Conservation (phyloP, 1,140 invertebrate genomes). For the Drosophila parvula region DNA sequence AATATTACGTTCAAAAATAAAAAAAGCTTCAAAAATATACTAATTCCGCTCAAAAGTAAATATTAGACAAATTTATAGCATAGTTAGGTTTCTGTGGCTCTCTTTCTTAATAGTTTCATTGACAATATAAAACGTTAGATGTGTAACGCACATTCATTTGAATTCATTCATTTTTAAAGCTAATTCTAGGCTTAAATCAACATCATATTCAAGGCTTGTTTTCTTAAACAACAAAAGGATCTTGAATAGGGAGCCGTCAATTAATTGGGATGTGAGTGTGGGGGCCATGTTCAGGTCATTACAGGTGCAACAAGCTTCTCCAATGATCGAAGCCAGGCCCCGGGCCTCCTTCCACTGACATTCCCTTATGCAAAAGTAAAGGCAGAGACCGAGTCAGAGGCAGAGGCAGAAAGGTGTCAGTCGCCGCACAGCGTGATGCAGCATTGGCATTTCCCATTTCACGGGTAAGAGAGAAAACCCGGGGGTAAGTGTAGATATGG, state of each 20-base stretch:
- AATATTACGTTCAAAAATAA: no score
- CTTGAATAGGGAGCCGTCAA: neutral
- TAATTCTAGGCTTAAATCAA: neutral
- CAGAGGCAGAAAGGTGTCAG: slow-evolving; percentile 3
- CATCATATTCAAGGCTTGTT: no score
- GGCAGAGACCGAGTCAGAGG: neutral
- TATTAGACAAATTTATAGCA: no score
- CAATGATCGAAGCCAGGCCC: slow-evolving; percentile 25
- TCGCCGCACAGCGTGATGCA: slow-evolving; percentile 26
- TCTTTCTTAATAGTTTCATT: no score
- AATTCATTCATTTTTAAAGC: neutral
- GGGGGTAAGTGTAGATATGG: neutral
- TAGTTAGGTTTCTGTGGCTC: no score
- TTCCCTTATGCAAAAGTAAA: slow-evolving; percentile 1
- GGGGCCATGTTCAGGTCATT: neutral
- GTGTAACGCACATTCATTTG: no score
- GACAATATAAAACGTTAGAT: neutral
- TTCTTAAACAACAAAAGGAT: neutral
- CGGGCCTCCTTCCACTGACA: slow-evolving; percentile 18
- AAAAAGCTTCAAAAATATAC: no score
- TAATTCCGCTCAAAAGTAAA: no score
- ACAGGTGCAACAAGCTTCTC: slow-evolving; percentile 31
- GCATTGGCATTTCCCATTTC: slow-evolving; percentile 46
- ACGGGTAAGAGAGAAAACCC: neutral
- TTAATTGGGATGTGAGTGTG: neutral